Base-by-base conservation (phyloP, 2,888 invertebrate genomes). In the Fabriciana adippe region DNA sequence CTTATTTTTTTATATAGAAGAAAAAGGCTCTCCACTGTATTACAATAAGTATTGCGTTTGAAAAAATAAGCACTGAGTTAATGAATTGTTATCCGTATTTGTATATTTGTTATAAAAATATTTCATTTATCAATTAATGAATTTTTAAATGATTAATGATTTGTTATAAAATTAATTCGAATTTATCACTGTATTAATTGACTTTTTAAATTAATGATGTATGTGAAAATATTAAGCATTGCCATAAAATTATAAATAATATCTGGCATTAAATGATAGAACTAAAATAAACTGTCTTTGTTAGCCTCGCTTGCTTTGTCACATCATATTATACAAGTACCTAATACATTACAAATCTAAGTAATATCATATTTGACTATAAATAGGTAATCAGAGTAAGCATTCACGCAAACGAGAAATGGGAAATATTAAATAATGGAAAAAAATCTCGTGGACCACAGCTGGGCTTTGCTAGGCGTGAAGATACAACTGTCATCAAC, bases 271-370 rank as follows among this genome's bases (percentile, higher is more conserved):
- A 45, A 48, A 45, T 59, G 15, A 55, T 45, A 48, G 59, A 26
- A 26, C 47, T 48, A 59, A 26, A 47, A 31, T 47, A 15, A 18
- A 11, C 26, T 55, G 60, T 55, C 35, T 48, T 67, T 51, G 41
- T 64, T 89, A 91, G 91, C 90, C 91, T 91, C 90, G 74, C 86
- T 78, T 73, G 86, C 90, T 90, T 91, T 89, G 91, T 90, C 91
- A 79, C 75, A 78, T 70, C 80, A 73, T 79, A 80, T 81, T 81
- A 73, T 76, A 79, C 75, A 78, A 79, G 79, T 83, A 85, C 78
- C 79, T 85, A 84, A 82, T 75, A 85, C 81, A 85, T 73, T 77
- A 76, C 76, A 80, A 79, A 80, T 77, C 84, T 87, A 85, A 81
- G 76, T 77, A 80, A 84, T 80, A 76, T 76, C 74, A 75, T 75